Conservation (phyloP, 2,797 vertebrate species). For the Melopsittacus undulatus region DNA sequence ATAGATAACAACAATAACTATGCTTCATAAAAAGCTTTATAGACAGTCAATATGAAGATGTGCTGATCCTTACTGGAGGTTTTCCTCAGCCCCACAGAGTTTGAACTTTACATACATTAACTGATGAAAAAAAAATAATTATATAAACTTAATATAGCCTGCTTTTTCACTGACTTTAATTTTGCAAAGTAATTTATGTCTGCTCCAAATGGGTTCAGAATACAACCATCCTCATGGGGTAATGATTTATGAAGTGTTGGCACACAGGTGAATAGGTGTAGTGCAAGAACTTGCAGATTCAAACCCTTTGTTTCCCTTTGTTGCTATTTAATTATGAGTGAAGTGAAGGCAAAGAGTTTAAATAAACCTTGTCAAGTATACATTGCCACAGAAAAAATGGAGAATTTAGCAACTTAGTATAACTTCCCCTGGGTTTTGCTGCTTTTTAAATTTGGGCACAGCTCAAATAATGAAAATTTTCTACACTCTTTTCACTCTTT, state of each 20-base stretch:
- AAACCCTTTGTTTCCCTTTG: conserved; percentile 5
- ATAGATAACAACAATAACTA: neutral
- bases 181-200: conserved; percentile 16
- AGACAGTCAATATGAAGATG: neutral
- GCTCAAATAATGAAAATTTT: neutral
- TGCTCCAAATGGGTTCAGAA: conserved; percentile 5
- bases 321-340: conserved; percentile 54
- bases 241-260: conserved; percentile 41
- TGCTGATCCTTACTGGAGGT: neutral
- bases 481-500: neutral
- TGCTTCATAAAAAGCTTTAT: neutral
- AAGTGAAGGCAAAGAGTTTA: conserved; percentile 25
- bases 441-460: neutral
- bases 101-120: neutral
- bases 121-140: neutral
- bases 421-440: neutral
- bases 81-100: neutral
- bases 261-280: conserved; percentile 6
- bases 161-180: neutral
- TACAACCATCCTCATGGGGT: neutral
- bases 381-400: neutral
- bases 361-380: neutral
- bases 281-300: conserved; percentile 29
- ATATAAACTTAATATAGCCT: neutral
- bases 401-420: neutral